Conservation (phyloP, 1,140 invertebrate genomes). For the Lethrus apterus region DNA sequence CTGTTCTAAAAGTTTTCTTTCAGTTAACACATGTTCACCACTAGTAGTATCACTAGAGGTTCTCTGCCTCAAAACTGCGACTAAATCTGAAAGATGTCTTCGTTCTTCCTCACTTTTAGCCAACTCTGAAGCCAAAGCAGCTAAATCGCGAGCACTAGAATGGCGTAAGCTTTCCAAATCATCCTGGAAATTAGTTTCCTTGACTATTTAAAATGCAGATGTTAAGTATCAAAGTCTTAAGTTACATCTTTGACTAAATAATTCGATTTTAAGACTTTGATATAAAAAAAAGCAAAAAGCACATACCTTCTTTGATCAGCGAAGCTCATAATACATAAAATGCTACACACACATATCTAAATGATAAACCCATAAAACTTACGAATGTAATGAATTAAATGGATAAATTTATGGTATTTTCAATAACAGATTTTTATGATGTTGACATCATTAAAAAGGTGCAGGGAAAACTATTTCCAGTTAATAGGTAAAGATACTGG, state of each 20-base stretch:
- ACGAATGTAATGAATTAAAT: too few species aligned
- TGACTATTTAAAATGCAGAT: not conserved
- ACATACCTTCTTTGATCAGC: constrained; percentile 31
- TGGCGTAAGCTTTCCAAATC: constrained; percentile 60
- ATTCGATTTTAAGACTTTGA: too few species aligned
- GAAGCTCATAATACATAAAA: not conserved
- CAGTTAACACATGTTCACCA: constrained; percentile 53
- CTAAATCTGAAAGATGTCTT: constrained; percentile 56
- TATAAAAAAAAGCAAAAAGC: too few species aligned
- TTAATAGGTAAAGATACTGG: too few species aligned
- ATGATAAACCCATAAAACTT: too few species aligned
- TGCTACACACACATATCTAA: too few species aligned
- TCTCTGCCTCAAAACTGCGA: constrained; percentile 56
- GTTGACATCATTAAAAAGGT: too few species aligned
- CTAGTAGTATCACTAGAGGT: constrained; percentile 44
- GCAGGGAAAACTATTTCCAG: too few species aligned
- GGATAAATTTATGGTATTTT: too few species aligned
- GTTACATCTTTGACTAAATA: too few species aligned
- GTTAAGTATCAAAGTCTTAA: not conserved
- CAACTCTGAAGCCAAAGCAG: constrained; percentile 49
- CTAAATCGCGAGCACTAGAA: constrained; percentile 53
- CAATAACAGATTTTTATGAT: too few species aligned
- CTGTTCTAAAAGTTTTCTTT: constrained; percentile 62
- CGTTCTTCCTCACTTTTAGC: constrained; percentile 56
- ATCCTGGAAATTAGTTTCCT: constrained; percentile 55